Conservation (phyloP, 2,888 invertebrate species). For the Drosophila neonasuta region DNA sequence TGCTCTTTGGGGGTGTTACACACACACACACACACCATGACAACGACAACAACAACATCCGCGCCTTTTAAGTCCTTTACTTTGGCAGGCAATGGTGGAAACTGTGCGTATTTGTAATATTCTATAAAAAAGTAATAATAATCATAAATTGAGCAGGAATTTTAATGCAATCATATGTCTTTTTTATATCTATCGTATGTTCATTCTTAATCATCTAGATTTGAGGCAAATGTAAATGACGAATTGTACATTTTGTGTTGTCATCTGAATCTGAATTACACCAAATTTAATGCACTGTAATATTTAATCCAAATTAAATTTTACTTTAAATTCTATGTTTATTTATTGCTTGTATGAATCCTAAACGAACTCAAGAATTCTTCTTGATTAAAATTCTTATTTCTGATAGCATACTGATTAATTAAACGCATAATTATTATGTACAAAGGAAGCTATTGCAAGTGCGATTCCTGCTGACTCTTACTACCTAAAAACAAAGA, state of each 20-base stretch:
- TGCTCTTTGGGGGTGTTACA: slow-evolving; percentile 19
- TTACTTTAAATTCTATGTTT: too few relatives aligned
- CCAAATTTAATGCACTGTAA: too few relatives aligned
- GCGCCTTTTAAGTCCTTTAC: background rate
- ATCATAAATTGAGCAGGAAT: slow-evolving; percentile 2
- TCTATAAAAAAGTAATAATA: background rate
- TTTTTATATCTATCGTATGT: background rate
- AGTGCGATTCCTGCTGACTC: too few relatives aligned
- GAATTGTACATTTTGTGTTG: too few relatives aligned
- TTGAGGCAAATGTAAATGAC: background rate
- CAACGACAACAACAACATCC: background rate
- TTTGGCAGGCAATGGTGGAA: background rate
- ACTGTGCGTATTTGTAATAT: background rate
- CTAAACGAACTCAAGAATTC: too few relatives aligned
- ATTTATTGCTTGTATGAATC: too few relatives aligned
- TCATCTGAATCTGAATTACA: too few relatives aligned
- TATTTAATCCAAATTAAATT: too few relatives aligned
- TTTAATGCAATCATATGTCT: background rate
- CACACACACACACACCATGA: background rate
- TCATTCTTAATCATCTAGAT: background rate
- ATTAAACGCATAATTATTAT: too few relatives aligned
- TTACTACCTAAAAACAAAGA: background rate
- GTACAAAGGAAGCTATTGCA: too few relatives aligned
- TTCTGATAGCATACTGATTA: too few relatives aligned
- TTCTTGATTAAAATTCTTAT: too few relatives aligned